Percentiles rank a stretch among this genome's conserved stretches.
Evolutionary conservation across 1,140 invertebrate species (phyloP).

Genomic region (Lepidostoma basale): DNA sequence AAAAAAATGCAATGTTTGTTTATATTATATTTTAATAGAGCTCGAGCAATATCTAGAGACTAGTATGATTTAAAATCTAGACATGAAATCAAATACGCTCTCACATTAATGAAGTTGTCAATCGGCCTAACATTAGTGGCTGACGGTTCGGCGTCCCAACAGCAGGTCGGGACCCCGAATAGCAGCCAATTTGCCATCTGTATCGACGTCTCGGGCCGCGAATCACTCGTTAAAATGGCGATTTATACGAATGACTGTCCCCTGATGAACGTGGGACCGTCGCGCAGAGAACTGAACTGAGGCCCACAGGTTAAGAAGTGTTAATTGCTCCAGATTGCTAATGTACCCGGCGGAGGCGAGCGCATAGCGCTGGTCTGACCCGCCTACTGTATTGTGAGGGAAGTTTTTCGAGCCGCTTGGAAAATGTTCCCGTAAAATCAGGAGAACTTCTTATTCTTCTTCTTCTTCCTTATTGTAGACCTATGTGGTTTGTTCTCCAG

Average conservation of each 20-base stretch:
- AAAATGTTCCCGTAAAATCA: too few species aligned
- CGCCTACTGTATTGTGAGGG: too few species aligned
- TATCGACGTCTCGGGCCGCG: conserved; percentile 42
- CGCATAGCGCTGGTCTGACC: conserved; percentile 40
- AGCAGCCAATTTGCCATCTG: conserved; percentile 40
- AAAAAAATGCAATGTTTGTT: too few species aligned
- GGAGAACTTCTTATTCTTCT: too few species aligned
- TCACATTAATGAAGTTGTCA: conserved; percentile 26
- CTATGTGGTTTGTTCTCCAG: too few species aligned
- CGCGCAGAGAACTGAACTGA: conserved; percentile 40
- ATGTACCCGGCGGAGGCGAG: conserved; percentile 56
- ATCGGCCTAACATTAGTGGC: not conserved
- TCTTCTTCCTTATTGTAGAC: too few species aligned
- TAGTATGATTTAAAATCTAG: conserved; percentile 7
- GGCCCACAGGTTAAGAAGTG: conserved; percentile 60
- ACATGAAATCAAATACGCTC: conserved; percentile 22
- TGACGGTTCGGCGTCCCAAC: not conserved
- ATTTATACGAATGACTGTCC: conserved; percentile 27
- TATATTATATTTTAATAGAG: too few species aligned
- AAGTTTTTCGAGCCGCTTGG: too few species aligned
- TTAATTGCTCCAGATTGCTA: conserved; percentile 64
- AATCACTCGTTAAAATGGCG: conserved; percentile 38
- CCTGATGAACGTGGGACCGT: conserved; percentile 42
- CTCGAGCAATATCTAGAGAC: too few species aligned
- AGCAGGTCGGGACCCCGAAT: conserved; percentile 22